phyloP scores from a whole-genome alignment of 2,888 invertebrate genomes.

The Hemaris fuciformis region DNA sequence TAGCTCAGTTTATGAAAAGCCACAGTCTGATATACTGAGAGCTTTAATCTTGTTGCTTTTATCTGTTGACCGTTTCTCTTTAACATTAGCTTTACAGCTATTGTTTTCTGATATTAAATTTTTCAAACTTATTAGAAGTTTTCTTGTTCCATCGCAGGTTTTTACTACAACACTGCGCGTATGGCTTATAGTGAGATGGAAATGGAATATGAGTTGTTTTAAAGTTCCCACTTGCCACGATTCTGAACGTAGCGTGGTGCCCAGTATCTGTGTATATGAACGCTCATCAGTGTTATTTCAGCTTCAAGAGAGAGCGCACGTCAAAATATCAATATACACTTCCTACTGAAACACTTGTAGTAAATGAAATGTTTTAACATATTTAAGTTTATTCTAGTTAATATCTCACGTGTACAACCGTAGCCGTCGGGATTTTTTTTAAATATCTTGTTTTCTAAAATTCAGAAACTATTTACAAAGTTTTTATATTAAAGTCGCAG shows the following conservation, averaged over 20 bases:
- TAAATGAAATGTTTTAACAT: background rate
- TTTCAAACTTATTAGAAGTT: constrained; percentile 19
- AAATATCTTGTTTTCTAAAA: background rate
- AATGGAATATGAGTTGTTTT: constrained; percentile 39
- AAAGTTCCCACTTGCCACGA: constrained; percentile 29
- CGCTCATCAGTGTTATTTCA: constrained; percentile 63
- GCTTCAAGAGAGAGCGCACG: constrained; percentile 51
- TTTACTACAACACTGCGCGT: background rate
- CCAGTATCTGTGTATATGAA: constrained; percentile 28
- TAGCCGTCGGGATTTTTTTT: background rate
- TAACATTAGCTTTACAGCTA: constrained; percentile 49
- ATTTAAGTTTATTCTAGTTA: constrained; percentile 20
- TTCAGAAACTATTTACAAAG: constrained; percentile 8
- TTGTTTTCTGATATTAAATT: constrained; percentile 49
- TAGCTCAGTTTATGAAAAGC: constrained; percentile 35
- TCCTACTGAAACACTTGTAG: background rate
- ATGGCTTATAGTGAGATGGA: constrained; percentile 25
- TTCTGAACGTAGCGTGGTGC: constrained; percentile 28
- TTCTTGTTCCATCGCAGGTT: constrained; percentile 20
- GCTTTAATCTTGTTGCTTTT: constrained; percentile 50
- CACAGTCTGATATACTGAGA: constrained; percentile 27
- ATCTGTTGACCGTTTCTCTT: constrained; percentile 50
- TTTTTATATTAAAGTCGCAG: background rate
- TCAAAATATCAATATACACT: constrained; percentile 14
- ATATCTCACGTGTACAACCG: constrained; percentile 15